Evolutionary conservation across 1,140 invertebrate genomes (phyloP).

Genomic region (Drosophila micromelanica): DNA sequence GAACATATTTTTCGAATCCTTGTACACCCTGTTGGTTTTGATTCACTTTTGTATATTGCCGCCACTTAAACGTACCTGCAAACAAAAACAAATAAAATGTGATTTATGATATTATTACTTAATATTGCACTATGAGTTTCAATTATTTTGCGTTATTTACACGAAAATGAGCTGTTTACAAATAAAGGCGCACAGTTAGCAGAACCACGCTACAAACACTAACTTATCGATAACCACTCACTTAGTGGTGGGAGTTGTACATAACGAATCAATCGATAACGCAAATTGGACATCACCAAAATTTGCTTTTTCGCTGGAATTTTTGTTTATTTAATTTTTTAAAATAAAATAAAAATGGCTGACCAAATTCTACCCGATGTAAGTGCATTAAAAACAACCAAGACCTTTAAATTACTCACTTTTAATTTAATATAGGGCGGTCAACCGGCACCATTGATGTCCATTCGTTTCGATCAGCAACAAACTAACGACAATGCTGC

Average conservation of each 20-base stretch:
- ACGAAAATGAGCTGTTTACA: slow-evolving; percentile 7
- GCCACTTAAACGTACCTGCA: neutral
- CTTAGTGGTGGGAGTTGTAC: neutral
- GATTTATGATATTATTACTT: too few relatives aligned
- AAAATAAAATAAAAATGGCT: slow-evolving; percentile 58
- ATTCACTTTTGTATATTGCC: neutral
- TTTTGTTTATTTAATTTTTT: slow-evolving; percentile 56
- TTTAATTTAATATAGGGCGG: slow-evolving; percentile 23
- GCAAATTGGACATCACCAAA: slow-evolving; percentile 31
- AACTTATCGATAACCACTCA: slow-evolving; percentile 18
- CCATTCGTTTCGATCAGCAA: slow-evolving; percentile 61
- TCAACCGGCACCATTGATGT: slow-evolving; percentile 61
- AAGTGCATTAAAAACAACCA: slow-evolving; percentile 27
- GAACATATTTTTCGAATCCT: slow-evolving; percentile 71
- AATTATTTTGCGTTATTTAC: neutral
- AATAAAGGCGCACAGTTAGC: neutral
- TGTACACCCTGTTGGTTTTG: slow-evolving; percentile 36
- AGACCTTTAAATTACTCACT: neutral
- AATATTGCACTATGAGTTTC: neutral
- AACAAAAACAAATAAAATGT: neutral
- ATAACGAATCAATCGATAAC: slow-evolving; percentile 17
- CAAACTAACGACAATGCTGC: slow-evolving; percentile 50
- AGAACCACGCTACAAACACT: slow-evolving; percentile 22
- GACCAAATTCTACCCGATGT: slow-evolving; percentile 67
- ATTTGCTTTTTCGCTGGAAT: slow-evolving; percentile 52